Evolutionary conservation across 2,113 vertebrate species (phyloP).

Genomic region (Scomber japonicus): DNA sequence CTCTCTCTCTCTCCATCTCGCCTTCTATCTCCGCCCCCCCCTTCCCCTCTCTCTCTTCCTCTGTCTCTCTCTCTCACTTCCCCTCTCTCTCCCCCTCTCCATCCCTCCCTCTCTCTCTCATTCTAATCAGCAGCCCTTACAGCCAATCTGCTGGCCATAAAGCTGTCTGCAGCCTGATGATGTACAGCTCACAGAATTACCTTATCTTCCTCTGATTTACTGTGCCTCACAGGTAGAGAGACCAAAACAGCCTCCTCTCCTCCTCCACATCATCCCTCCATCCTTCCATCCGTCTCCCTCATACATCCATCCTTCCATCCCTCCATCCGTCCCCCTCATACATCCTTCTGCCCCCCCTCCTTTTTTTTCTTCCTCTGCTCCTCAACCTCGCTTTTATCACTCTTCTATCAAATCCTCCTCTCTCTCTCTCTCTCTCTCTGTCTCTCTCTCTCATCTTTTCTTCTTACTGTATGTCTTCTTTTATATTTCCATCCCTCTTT

Average conservation of each 20-base stretch:
- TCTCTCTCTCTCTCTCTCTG: too few species aligned
- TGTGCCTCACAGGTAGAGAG: constrained; percentile 78
- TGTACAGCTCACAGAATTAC: constrained; percentile 70
- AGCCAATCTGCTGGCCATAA: constrained; percentile 81
- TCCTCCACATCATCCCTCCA: constrained; percentile 67
- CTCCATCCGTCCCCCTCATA: constrained; percentile 49
- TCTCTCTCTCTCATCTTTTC: constrained; percentile 21
- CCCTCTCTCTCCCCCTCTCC: background rate
- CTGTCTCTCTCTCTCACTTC: background rate
- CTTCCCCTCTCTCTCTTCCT: too few species aligned
- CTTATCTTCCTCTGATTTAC: constrained; percentile 79
- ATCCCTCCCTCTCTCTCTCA: background rate
- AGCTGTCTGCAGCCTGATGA: constrained; percentile 75
- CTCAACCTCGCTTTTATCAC: constrained; percentile 60
- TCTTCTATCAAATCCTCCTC: constrained; percentile 24
- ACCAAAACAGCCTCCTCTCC: constrained; percentile 73
- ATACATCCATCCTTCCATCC: too few species aligned
- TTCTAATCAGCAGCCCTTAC: constrained; percentile 79
- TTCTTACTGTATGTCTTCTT: constrained; percentile 10
- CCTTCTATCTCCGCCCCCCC: too few species aligned
- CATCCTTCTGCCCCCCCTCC: constrained; percentile 8
- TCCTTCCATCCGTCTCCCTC: too few species aligned
- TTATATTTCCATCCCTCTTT: background rate
- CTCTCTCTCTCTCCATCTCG: constrained; percentile 28
- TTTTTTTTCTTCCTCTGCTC: background rate